Percentiles rank a stretch among this genome's conserved stretches.
Conservation (phyloP, 2,888 invertebrate genomes). For the Choreutis nemorana region DNA sequence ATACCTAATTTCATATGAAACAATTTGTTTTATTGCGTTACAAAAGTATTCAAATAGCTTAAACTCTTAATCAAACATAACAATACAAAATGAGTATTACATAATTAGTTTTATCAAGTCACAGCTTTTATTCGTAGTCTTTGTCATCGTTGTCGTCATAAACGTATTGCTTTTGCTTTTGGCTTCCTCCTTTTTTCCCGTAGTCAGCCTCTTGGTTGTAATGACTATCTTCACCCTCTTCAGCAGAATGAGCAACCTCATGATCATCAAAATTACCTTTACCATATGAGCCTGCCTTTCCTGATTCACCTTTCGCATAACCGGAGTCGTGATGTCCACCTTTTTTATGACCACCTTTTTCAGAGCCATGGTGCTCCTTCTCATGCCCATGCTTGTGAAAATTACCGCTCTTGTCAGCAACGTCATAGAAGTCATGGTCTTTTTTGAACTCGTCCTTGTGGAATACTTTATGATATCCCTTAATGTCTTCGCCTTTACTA, state of each 20-base stretch:
- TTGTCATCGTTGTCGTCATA: conserved; percentile 39
- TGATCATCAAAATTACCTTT: conserved; percentile 63
- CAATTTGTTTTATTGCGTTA: conserved; percentile 32
- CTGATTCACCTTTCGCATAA: conserved; percentile 55
- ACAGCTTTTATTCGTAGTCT: conserved; percentile 17
- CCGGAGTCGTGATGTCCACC: conserved; percentile 63
- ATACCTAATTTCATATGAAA: conserved; percentile 2
- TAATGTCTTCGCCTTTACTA: conserved; percentile 75
- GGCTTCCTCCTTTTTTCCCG: conserved; percentile 58
- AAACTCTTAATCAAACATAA: conserved; percentile 49
- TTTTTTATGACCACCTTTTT: conserved; percentile 64
- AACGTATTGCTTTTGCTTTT: conserved; percentile 50
- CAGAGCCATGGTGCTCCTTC: conserved; percentile 60
- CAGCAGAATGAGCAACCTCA: conserved; percentile 63
- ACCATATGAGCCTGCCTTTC: conserved; percentile 65
- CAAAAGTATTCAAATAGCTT: conserved; percentile 37
- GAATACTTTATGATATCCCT: conserved; percentile 77
- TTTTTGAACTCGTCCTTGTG: conserved; percentile 82
- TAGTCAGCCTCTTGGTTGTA: conserved; percentile 62
- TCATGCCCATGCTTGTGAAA: conserved; percentile 70
- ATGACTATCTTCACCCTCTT: conserved; percentile 64
- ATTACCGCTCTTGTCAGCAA: conserved; percentile 71
- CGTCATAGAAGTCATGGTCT: conserved; percentile 79
- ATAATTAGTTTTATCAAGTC: conserved; percentile 28
- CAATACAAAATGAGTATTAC: conserved; percentile 29